phyloP scores from a whole-genome alignment of 2,113 vertebrate species.

The Rattus rattus region DNA sequence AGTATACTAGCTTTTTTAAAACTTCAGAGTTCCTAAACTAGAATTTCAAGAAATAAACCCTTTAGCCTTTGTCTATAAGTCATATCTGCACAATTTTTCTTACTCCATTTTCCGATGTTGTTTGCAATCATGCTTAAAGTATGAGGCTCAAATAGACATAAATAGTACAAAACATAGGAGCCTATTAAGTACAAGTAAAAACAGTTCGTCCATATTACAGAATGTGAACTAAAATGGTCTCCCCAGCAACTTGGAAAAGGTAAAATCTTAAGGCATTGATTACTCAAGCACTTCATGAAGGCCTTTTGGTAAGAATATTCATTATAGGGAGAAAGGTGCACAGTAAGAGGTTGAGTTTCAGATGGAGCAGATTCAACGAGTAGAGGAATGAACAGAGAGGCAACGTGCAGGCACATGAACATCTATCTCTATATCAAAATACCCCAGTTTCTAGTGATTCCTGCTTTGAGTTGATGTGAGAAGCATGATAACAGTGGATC shows the following conservation, averaged over 20 bases:
- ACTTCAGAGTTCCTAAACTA: slow-evolving; percentile 10
- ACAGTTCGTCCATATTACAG: background rate
- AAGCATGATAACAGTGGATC: background rate
- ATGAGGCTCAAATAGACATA: background rate
- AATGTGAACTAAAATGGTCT: background rate
- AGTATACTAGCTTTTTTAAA: slow-evolving; percentile 31
- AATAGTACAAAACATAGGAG: background rate
- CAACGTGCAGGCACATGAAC: background rate
- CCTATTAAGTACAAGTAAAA: background rate
- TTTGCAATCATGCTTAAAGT: background rate
- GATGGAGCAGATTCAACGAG: background rate
- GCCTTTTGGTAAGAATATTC: background rate
- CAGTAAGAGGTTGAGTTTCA: background rate
- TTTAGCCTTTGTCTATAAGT: slow-evolving; percentile 34
- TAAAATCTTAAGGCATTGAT: background rate
- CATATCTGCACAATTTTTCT: slow-evolving; percentile 3
- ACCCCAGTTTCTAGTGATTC: background rate
- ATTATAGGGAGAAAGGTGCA: background rate
- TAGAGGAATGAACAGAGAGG: background rate
- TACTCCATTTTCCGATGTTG: slow-evolving; percentile 5
- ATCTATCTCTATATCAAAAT: background rate
- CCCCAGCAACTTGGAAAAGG: background rate
- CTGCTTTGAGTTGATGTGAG: too few relatives aligned
- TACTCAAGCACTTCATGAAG: background rate
- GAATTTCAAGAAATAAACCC: slow-evolving; percentile 44